Conservation (phyloP, 2,797 vertebrate genomes). For the Buphagus erythrorhynchus region DNA sequence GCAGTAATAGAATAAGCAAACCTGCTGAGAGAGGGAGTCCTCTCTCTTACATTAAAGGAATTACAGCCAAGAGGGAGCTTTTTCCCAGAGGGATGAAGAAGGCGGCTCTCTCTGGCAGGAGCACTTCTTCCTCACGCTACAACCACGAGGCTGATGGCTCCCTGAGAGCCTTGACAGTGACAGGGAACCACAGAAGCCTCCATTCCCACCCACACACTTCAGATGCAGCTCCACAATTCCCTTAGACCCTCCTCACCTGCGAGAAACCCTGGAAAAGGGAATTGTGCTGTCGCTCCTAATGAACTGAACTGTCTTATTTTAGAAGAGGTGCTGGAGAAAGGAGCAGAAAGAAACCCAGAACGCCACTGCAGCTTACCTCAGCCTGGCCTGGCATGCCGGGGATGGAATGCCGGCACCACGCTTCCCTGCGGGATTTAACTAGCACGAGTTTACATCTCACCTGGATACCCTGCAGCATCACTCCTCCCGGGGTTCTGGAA, state of each 20-base stretch:
- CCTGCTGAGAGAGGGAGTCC: background rate
- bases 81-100: background rate
- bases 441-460: background rate
- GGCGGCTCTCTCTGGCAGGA: too few species aligned
- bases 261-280: background rate
- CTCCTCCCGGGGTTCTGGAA: background rate
- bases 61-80: background rate
- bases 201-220: rapidly evolving
- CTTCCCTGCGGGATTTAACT: background rate
- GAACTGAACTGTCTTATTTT: rapidly evolving
- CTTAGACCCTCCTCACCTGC: rapidly evolving
- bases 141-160: background rate
- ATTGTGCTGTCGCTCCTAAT: background rate
- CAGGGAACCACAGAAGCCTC: background rate
- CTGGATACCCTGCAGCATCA: background rate
- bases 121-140: background rate
- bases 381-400: background rate
- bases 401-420: background rate
- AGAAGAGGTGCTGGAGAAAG: background rate
- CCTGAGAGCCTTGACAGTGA: too few species aligned
- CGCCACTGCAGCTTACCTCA: background rate
- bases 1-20: background rate
- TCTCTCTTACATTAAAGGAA: background rate
- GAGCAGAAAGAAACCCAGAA: background rate
- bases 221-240: background rate